A percentile compares a stretch with the other conserved stretches of the same genome.
Evolutionary conservation across 2,888 invertebrate species (phyloP).

Genomic region (Trachelus stipa): DNA sequence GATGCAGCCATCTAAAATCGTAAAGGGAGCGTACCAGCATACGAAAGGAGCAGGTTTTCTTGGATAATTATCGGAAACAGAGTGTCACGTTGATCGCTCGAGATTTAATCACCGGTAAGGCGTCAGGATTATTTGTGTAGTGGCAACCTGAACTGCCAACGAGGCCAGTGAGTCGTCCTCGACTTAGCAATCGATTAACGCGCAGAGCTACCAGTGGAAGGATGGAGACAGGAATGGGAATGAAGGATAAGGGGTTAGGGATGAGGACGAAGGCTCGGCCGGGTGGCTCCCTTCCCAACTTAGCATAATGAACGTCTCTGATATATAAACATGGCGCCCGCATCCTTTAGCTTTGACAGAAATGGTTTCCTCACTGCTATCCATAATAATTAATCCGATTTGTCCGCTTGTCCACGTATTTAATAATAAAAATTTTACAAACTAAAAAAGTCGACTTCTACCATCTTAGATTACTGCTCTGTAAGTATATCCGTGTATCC

Average conservation of each 20-base stretch:
- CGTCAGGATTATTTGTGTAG: constrained; percentile 6
- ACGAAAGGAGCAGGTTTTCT: neutral
- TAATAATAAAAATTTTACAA: neutral
- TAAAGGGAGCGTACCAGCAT: neutral
- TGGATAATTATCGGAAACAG: neutral
- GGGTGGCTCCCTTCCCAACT: constrained; percentile 28
- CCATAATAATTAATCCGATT: neutral
- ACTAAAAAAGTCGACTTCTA: neutral
- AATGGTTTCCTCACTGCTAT: constrained; percentile 2
- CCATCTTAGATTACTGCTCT: neutral
- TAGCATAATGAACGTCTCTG: constrained; percentile 39
- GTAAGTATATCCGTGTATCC: neutral
- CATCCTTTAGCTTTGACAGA: constrained; percentile 14
- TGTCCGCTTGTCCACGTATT: neutral
- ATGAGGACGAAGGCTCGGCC: constrained; percentile 1
- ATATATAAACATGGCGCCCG: constrained; percentile 37
- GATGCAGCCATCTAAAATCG: neutral
- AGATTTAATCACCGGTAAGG: constrained; percentile 33
- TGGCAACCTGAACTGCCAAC: constrained; percentile 7
- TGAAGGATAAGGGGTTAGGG: neutral
- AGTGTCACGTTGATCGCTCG: constrained; percentile 27
- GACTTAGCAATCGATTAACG: constrained; percentile 42
- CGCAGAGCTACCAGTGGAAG: constrained; percentile 11
- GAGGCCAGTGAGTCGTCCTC: constrained; percentile 21
- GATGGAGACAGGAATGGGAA: neutral